A percentile compares a stretch with the other conserved stretches of the same genome.
Evolutionary conservation across 92 coral and sea anemone genomes (phyloP).

Genomic region (Pocillopora meandrina): DNA sequence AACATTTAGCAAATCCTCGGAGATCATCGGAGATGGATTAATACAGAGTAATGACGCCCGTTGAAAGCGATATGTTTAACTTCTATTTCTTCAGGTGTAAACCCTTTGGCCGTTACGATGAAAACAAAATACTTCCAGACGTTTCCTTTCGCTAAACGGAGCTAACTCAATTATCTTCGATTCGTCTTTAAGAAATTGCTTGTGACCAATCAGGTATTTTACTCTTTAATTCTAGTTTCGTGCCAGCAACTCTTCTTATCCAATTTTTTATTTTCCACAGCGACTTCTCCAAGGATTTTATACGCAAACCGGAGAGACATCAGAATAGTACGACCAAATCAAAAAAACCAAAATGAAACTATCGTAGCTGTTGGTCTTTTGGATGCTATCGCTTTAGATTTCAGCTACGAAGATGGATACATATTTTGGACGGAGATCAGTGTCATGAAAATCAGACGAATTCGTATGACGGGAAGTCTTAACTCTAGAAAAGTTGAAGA

Average conservation of each 20-base stretch:
- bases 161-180: conserved; percentile 6
- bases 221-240: background rate
- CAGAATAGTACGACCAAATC: conserved; percentile 58
- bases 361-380: conserved; percentile 68
- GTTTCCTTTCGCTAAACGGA: background rate
- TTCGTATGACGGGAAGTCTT: conserved; percentile 42
- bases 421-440: conserved; percentile 95
- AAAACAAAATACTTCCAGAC: background rate
- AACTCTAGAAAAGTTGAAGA: conserved; percentile 47
- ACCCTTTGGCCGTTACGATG: background rate
- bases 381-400: conserved; percentile 87
- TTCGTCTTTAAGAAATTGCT: conserved; percentile 2
- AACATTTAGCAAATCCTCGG: conserved; percentile 80
- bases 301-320: conserved; percentile 91
- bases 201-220: conserved; percentile 17
- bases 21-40: conserved; percentile 65
- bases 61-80: background rate
- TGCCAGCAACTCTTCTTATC: background rate
- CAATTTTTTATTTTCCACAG: conserved; percentile 46
- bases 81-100: background rate
- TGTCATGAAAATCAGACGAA: conserved; percentile 81
- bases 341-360: conserved; percentile 68
- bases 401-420: conserved; percentile 62
- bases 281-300: conserved; percentile 71
- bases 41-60: conserved; percentile 33